phyloP scores from a whole-genome alignment of 2,113 vertebrate species.

The Acanthisitta chloris region DNA sequence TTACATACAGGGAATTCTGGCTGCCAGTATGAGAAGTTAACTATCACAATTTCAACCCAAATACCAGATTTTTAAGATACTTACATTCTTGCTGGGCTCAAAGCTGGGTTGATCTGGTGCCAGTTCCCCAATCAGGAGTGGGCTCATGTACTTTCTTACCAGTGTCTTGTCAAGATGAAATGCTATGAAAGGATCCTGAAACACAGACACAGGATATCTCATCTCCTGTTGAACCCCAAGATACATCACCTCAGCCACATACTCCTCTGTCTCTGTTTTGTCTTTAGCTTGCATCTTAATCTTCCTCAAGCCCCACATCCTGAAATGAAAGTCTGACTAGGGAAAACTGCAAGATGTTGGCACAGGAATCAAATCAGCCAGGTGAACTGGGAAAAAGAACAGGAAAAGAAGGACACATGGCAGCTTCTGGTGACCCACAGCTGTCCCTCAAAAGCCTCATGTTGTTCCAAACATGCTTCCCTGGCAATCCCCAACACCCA shows the following conservation, averaged over 20 bases:
- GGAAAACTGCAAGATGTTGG: not conserved
- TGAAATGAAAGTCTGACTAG: not conserved
- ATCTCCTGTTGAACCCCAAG: not conserved
- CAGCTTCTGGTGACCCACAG: not conserved
- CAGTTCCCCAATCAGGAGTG: constrained; percentile 80
- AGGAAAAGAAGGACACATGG: not conserved
- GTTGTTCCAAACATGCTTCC: not conserved
- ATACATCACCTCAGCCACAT: not conserved
- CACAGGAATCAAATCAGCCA: not conserved
- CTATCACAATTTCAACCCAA: not conserved
- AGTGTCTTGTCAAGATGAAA: constrained; percentile 80
- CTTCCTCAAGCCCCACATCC: not conserved
- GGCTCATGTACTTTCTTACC: constrained; percentile 76
- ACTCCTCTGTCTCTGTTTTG: not conserved
- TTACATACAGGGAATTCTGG: not conserved
- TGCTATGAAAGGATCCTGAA: constrained; percentile 80
- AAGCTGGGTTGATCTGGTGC: constrained; percentile 78
- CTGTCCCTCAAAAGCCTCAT: not conserved
- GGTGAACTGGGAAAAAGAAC: not conserved
- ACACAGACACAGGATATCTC: not conserved
- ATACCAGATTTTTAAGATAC: not conserved
- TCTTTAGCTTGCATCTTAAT: not conserved
- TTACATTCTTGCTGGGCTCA: constrained; percentile 82
- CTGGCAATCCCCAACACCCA: not conserved
- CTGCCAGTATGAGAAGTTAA: not conserved